A percentile compares a stretch with the other conserved stretches of the same genome.
phyloP scores from a whole-genome alignment of 2,888 invertebrate genomes.

The Peribatodes rhomboidaria region DNA sequence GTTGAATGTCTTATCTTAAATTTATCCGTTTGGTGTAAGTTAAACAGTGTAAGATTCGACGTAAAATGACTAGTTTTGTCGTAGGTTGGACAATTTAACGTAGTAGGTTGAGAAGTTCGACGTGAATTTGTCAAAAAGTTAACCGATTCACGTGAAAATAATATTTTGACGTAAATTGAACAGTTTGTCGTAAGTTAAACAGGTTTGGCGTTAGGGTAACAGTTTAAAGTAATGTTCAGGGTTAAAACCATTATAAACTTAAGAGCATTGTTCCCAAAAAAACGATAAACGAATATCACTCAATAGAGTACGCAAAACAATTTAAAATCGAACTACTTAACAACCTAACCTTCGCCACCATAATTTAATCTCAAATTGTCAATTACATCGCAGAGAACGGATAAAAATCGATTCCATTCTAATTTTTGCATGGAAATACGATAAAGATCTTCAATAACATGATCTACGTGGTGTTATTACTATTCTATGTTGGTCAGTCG shows the following conservation, averaged over 20 bases:
- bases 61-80: slow-evolving; percentile 86
- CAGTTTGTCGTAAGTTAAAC: background rate
- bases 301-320: background rate
- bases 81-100: background rate
- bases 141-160: background rate
- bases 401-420: slow-evolving; percentile 46
- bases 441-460: slow-evolving; percentile 42
- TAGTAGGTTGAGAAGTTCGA: background rate
- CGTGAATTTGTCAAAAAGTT: no score
- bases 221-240: background rate
- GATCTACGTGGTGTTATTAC: slow-evolving; percentile 39
- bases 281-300: background rate
- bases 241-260: no score
- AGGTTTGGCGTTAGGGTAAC: background rate
- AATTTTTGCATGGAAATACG: slow-evolving; percentile 37
- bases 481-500: slow-evolving; percentile 21
- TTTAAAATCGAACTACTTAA: background rate
- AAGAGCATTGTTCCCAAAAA: background rate
- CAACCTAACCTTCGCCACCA: slow-evolving; percentile 20
- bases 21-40: no score
- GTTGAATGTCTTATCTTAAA: no score
- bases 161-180: background rate
- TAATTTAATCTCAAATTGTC: slow-evolving; percentile 33
- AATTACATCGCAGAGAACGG: slow-evolving; percentile 36
- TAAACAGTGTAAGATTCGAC: slow-evolving; percentile 74